These are phyloP conservation scores for Pygmarrhopalites habei DNA, from an alignment of 1,140 invertebrate species.

Conservation along the genomic window DNA sequence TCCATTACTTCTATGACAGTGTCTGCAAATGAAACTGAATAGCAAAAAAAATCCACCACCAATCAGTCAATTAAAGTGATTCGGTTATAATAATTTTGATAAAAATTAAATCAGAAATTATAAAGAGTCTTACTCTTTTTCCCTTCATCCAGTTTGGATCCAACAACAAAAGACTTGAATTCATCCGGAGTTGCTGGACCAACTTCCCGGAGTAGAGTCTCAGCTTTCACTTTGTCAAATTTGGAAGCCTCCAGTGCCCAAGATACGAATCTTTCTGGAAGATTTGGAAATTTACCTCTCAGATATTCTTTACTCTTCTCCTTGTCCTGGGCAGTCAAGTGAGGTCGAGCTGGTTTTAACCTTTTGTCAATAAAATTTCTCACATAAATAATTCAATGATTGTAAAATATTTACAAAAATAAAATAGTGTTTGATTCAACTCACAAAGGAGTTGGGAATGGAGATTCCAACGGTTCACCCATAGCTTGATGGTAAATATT, in stretches of 20 bases:
- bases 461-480: constrained; percentile 32
- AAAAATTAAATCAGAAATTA: too few species aligned
- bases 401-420: too few species aligned
- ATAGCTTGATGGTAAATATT: constrained; percentile 21
- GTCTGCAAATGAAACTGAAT: constrained; percentile 20
- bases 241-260: constrained; percentile 37
- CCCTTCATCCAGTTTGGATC: not conserved
- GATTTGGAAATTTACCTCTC: constrained; percentile 31
- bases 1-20: constrained; percentile 10
- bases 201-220: constrained; percentile 30
- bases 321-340: constrained; percentile 30
- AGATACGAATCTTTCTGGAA: constrained; percentile 31
- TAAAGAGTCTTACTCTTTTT: constrained; percentile 4
- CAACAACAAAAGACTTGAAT: constrained; percentile 35
- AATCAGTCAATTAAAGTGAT: constrained; percentile 7
- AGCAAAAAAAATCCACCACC: too few species aligned
- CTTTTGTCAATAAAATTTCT: too few species aligned
- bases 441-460: constrained; percentile 35
- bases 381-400: too few species aligned
- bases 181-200: constrained; percentile 37
- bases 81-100: not conserved
- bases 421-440: too few species aligned
- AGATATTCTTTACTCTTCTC: constrained; percentile 18
- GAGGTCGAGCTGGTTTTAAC: constrained; percentile 32
- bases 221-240: constrained; percentile 30